Conservation (phyloP, 2,888 invertebrate species). For the Heliothis peltigera region DNA sequence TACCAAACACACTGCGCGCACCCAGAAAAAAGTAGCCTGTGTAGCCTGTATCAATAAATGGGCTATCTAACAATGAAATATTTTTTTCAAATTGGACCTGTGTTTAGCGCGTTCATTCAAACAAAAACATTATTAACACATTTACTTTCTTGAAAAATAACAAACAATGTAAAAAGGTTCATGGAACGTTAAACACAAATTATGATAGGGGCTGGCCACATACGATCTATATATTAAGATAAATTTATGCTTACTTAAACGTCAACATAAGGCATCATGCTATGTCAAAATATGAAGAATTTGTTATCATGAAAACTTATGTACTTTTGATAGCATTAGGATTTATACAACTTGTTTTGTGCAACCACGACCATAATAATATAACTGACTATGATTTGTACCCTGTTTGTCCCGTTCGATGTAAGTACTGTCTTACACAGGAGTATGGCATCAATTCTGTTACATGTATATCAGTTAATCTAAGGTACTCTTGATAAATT, state of each 20-base stretch:
- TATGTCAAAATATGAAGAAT: conserved; percentile 78
- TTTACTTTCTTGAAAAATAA: background rate
- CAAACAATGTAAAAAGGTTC: background rate
- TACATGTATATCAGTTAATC: conserved; percentile 5
- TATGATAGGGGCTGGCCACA: conserved; percentile 60
- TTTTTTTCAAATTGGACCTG: no score
- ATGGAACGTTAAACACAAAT: conserved; percentile 8
- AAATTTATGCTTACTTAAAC: conserved; percentile 25
- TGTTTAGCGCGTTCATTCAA: no score
- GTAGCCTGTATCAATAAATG: no score
- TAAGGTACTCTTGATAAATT: conserved; percentile 5
- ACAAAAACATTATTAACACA: no score
- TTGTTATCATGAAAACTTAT: conserved; percentile 83
- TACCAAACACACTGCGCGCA: no score
- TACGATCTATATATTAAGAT: conserved; percentile 45
- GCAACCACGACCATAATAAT: conserved; percentile 69
- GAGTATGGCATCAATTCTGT: background rate
- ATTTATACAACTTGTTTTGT: conserved; percentile 75
- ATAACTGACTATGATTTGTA: conserved; percentile 70
- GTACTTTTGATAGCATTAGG: conserved; percentile 81
- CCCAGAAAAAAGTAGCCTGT: no score
- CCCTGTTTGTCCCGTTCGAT: conserved; percentile 71
- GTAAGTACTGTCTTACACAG: conserved; percentile 69
- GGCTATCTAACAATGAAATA: no score
- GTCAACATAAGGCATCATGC: conserved; percentile 67